These are phyloP conservation scores for Pedicia rivosa DNA, from an alignment of 2,888 invertebrate species.

Conservation along the genomic window DNA sequence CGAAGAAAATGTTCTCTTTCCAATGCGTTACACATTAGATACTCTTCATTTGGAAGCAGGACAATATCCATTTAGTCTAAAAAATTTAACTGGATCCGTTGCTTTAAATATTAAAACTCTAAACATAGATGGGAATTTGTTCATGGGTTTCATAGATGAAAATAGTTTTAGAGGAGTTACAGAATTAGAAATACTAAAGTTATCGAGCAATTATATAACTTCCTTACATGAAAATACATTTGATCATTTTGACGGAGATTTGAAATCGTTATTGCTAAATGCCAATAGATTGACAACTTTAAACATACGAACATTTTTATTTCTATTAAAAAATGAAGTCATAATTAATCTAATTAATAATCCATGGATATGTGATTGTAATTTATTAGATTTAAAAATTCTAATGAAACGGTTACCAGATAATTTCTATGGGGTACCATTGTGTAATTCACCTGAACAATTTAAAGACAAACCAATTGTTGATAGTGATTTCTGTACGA, in stretches of 20 bases:
- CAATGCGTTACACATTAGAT: background rate
- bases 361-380: background rate
- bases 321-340: too few relatives aligned
- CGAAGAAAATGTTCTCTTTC: background rate
- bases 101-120: background rate
- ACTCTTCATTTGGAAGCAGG: background rate
- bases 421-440: background rate
- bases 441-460: background rate
- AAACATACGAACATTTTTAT: too few relatives aligned
- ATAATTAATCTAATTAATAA: background rate
- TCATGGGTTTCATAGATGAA: background rate
- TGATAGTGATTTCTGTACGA: too few relatives aligned
- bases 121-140: background rate
- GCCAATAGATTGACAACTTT: background rate
- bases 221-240: background rate
- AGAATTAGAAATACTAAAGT: background rate
- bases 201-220: background rate
- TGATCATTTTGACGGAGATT: background rate
- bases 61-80: background rate
- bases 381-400: background rate
- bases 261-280: background rate
- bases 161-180: background rate
- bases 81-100: background rate
- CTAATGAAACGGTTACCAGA: background rate
- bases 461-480: background rate